phyloP scores from a whole-genome alignment of 2,888 invertebrate genomes.

The Oegoconia quadripuncta region DNA sequence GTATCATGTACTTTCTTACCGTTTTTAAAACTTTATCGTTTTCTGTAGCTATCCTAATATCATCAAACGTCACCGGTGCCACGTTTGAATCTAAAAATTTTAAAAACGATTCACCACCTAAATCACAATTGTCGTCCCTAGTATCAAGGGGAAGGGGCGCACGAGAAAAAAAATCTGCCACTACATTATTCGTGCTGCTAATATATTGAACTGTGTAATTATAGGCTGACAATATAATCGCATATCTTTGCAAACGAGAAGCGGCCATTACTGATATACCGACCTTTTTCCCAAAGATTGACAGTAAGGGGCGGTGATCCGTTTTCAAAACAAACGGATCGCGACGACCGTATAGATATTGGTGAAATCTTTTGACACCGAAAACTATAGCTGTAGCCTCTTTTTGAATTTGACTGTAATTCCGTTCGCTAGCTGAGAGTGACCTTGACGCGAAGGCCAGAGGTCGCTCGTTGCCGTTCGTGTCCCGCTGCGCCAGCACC shows the following conservation, averaged over 20 bases:
- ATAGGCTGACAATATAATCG: too few relatives aligned
- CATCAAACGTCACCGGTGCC: constrained; percentile 1
- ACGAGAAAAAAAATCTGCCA: too few relatives aligned
- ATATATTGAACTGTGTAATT: too few relatives aligned
- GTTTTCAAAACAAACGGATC: constrained; percentile 17
- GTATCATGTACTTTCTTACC: neutral
- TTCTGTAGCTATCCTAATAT: constrained; percentile 3
- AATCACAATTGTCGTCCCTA: too few relatives aligned
- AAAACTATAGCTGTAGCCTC: constrained; percentile 19
- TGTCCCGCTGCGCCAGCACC: constrained; percentile 15
- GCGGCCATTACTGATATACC: too few relatives aligned
- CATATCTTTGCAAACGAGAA: too few relatives aligned
- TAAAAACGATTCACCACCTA: too few relatives aligned
- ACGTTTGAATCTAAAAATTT: constrained; percentile 6
- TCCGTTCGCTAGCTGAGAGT: constrained; percentile 14
- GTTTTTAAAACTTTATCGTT: neutral
- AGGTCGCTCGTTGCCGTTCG: constrained; percentile 15
- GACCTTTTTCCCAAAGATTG: too few relatives aligned
- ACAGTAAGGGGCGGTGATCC: constrained; percentile 12
- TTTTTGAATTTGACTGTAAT: constrained; percentile 23
- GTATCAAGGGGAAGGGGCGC: too few relatives aligned
- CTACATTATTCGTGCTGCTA: too few relatives aligned
- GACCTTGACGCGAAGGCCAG: constrained; percentile 20
- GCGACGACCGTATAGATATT: constrained; percentile 6
- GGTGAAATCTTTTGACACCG: constrained; percentile 5